These are phyloP conservation scores for Ephestia elutella DNA, from an alignment of 1,140 invertebrate species.

Conservation along the genomic window DNA sequence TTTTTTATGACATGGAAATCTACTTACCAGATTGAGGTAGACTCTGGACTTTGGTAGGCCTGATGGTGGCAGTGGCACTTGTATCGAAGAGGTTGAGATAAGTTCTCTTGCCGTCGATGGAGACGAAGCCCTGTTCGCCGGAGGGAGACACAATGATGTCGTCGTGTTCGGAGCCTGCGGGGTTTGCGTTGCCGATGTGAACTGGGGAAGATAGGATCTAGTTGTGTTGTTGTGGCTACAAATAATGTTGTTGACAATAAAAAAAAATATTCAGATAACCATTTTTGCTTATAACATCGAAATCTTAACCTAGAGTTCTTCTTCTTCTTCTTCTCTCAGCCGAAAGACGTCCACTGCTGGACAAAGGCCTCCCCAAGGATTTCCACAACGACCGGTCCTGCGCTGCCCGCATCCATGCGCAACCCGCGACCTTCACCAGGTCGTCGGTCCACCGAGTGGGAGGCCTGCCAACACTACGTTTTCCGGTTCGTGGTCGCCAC, in stretches of 20 bases:
- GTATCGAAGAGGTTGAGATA: conserved; percentile 87
- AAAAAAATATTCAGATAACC: no score
- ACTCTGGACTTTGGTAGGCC: conserved; percentile 41
- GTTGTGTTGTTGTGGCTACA: neutral
- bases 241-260: neutral
- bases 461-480: no score
- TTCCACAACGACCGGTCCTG: no score
- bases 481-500: no score
- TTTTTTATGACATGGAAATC: neutral
- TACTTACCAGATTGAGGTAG: conserved; percentile 40
- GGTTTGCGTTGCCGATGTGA: conserved; percentile 59
- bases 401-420: no score
- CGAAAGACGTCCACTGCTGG: no score
- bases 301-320: no score
- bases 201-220: conserved; percentile 32
- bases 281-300: no score
- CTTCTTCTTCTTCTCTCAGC: no score
- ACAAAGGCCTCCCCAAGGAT: no score
- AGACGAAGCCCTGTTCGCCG: conserved; percentile 89
- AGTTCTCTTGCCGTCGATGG: conserved; percentile 92
- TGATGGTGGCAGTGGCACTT: conserved; percentile 64
- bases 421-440: no score
- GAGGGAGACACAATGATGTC: conserved; percentile 86
- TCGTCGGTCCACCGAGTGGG: no score
- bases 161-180: conserved; percentile 59